Base-by-base conservation (phyloP, 2,797 vertebrate species). In the Antrozous pallidus region DNA sequence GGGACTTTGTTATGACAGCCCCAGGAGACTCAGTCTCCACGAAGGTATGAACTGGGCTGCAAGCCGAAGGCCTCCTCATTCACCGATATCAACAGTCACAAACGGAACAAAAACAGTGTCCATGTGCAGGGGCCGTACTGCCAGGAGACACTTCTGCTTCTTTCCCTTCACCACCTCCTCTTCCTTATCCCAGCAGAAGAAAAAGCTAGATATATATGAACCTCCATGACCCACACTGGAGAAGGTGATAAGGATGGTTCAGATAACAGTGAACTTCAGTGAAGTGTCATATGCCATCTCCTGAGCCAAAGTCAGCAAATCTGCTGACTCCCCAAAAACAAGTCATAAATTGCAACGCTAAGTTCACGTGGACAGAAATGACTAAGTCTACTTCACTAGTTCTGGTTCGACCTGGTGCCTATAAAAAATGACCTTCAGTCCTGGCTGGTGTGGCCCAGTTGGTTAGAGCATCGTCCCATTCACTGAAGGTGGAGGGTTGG, bases 61-160 rank as follows among this genome's bases (percentile, higher is more conserved):
- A 67, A 75, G 73, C 22, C 2, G 6, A 2, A 2, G 33, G n/a
- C 51, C 61, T 61, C 17, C 28, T 20, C 73, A 36, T 38, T 7
- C 38, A 20, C 28, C 6, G 14, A 51, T 3, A 31, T 45, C 28
- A 20, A 10, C 24, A 14, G 67, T 33, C 45, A 36, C 4, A 33
- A 33, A 18, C 1, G 0, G 0, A 33, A 61, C 33, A n/a, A 71
- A 36, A 75, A 11, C 22, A 0, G 3, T 0, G 24, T 6, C 71
- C 86, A 8, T 0, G 4, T 0, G 26, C 38, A 63, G 45, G 47
- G 89, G 75, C 42, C 67, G n/a, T 22, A 10, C 1, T 8, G 51
- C 63, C 71, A 17, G 61, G 61, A 16, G 26, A 49, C 38, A 58
- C 28, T 36, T 69, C 78, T 31, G 58, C 89, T 56, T 71, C 58